These are phyloP conservation scores for Bradypodion pumilum DNA, from an alignment of 2,797 vertebrate genomes.

Conservation along the genomic window DNA sequence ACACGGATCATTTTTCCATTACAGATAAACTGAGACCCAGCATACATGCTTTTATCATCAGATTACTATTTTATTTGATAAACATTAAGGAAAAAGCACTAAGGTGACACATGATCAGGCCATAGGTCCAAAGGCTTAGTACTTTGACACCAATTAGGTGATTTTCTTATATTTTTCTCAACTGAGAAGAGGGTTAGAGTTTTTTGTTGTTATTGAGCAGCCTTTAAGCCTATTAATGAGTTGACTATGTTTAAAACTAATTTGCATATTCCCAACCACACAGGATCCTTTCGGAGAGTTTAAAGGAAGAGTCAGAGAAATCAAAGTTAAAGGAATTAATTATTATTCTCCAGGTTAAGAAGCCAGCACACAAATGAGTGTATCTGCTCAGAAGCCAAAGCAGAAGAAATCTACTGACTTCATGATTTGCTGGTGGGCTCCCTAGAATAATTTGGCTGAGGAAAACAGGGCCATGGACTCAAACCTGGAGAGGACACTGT, in stretches of 20 bases:
- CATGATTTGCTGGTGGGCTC: background rate
- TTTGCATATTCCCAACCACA: background rate
- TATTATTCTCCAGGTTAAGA: background rate
- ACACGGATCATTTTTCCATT: background rate
- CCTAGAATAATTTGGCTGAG: background rate
- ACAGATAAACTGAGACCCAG: background rate
- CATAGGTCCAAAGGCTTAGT: background rate
- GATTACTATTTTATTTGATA: background rate
- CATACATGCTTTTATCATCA: background rate
- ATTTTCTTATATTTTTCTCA: background rate
- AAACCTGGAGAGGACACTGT: too few species aligned
- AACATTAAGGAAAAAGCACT: background rate
- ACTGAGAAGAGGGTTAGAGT: background rate
- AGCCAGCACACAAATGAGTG: background rate
- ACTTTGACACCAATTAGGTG: background rate
- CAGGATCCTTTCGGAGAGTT: background rate
- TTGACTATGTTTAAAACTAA: background rate
- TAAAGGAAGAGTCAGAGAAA: background rate
- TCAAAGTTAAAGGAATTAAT: background rate
- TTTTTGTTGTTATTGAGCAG: background rate
- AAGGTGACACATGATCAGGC: accelerated
- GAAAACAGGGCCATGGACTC: background rate
- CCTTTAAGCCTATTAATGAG: background rate
- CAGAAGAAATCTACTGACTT: background rate
- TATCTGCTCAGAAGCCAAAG: background rate